Percentiles rank a stretch among this genome's conserved stretches.
These are phyloP conservation scores for Lasioglossum marginatum DNA, from an alignment of 2,888 invertebrate genomes.

Conservation along the genomic window DNA sequence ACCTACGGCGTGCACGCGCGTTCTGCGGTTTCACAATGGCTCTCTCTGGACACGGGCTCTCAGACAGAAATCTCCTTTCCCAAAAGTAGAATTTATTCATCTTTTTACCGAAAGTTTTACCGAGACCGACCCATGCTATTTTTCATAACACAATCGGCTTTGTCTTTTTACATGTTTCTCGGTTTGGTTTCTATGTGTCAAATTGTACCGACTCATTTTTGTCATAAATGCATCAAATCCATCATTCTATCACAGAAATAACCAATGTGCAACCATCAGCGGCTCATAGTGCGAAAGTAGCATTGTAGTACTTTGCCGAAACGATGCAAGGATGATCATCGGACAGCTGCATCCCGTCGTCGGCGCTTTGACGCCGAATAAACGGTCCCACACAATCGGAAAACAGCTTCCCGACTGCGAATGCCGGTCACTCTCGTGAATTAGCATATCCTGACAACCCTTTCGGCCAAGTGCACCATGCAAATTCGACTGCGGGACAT, in stretches of 20 bases:
- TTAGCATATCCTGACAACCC: conserved; percentile 63
- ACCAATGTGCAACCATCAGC: neutral
- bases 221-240: no score
- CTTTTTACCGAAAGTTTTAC: neutral
- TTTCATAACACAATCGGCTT: neutral
- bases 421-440: conserved; percentile 53
- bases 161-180: neutral
- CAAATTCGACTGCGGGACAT: conserved; percentile 58
- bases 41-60: neutral
- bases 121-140: neutral
- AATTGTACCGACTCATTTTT: no score
- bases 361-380: conserved; percentile 43
- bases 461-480: conserved; percentile 49
- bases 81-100: neutral
- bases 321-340: neutral
- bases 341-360: conserved; percentile 42
- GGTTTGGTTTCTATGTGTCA: neutral
- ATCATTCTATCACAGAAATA: neutral
- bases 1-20: neutral
- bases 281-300: neutral
- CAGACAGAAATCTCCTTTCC: neutral
- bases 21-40: conserved; percentile 23
- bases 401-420: conserved; percentile 45
- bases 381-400: conserved; percentile 41
- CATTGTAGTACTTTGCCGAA: conserved; percentile 2